Evolutionary conservation across 1,140 invertebrate species (phyloP).

Genomic region (Drosophila chauvacae): DNA sequence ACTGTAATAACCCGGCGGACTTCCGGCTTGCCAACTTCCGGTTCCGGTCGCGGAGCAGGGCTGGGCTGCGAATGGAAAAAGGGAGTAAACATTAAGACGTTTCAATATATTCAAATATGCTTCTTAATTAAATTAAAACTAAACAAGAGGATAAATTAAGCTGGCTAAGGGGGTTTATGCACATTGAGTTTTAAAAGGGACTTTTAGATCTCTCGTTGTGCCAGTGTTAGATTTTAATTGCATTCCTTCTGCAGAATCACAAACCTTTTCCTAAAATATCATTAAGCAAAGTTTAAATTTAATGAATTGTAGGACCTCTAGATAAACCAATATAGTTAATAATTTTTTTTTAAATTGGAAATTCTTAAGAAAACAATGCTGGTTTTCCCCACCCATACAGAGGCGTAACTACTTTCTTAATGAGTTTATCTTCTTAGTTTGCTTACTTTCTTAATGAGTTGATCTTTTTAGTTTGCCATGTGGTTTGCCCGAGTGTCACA

Average conservation of each 20-base stretch:
- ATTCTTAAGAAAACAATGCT: no score
- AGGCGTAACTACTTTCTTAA: no score
- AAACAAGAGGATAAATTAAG: background rate
- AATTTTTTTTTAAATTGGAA: no score
- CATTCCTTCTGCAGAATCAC: background rate
- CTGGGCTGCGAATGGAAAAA: constrained; percentile 44
- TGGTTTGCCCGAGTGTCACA: background rate
- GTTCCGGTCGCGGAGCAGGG: constrained; percentile 39
- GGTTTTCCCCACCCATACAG: no score
- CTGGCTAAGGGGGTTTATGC: background rate
- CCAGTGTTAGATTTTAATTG: no score
- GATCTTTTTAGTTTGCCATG: background rate
- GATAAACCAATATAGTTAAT: no score
- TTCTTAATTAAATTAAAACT: background rate
- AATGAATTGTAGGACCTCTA: no score
- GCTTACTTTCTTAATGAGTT: no score
- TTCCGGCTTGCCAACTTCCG: constrained; percentile 61
- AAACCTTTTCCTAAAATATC: background rate
- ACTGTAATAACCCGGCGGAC: constrained; percentile 40
- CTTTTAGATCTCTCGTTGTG: background rate
- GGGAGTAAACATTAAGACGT: constrained; percentile 10
- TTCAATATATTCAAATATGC: constrained; percentile 11
- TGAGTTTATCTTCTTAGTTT: background rate
- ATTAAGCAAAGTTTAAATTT: no score
- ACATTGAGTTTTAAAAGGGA: background rate